Base-by-base conservation (phyloP, 1,140 invertebrate species). In the Pseudomyrmex pallidus region DNA sequence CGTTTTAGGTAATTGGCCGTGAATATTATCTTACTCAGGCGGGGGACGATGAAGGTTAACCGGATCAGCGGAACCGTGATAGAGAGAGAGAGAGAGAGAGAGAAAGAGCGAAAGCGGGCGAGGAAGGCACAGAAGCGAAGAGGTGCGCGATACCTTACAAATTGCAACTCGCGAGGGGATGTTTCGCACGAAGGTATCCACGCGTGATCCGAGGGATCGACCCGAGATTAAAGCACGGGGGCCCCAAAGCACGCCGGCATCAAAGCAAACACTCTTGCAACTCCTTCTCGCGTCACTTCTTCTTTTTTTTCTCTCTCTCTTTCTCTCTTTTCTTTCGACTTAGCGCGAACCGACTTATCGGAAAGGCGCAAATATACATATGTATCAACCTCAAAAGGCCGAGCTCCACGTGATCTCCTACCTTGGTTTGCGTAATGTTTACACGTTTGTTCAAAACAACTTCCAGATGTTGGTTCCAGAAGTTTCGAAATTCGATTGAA, bases 1-100 rank as follows among this genome's bases (percentile, higher is more conserved):
- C 78, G 74, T 91, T 90, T 91, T 89, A 90, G 90, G 87, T 91
- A 91, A 91, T 91, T 91, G 89, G 87, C 85, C 85, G 86, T 91
- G 90, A 91, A 91, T 89, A 89, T 90, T 86, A 88, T 90, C 89
- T 90, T 87, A 87, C 87, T 70, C 63, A 17, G 76, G 35, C 35
- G 35, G 35, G 35, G 86, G 83, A 74, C 74, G 57, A 52, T 57
- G 74, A 2, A 64, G 82, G 87, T 88, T 89, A 78, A 35, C 35
- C 68, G 63, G 78, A 63, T 74, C 86, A 70, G 48, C 67, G 72
- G 46, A 61, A 68, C n/a, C 56, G 59, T 48, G 66, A 63, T 82
- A 68, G 83, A 66, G 67, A 61, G 73, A n/a, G n/a, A 68, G 83
- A 66, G 67, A 61, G 73, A 68, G 83, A 66, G 67, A 61, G 73